Percentiles rank a stretch among this genome's conserved stretches.
phyloP scores from a whole-genome alignment of 1,140 invertebrate species.

The Lepidostoma basale region DNA sequence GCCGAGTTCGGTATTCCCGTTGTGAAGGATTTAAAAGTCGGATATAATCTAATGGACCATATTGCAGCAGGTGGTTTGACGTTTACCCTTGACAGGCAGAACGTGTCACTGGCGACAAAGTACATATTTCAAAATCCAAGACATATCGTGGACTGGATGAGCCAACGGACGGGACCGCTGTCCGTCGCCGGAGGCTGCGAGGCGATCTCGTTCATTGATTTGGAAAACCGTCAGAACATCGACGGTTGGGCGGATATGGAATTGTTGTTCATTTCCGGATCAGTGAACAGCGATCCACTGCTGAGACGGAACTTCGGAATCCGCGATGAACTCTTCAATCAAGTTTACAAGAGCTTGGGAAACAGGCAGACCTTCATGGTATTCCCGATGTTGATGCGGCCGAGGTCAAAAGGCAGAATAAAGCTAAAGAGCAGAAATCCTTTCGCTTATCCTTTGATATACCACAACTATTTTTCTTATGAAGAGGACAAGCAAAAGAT shows the following conservation, averaged over 20 bases:
- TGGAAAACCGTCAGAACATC: constrained; percentile 67
- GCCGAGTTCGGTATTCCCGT: constrained; percentile 65
- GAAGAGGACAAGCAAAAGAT: constrained; percentile 68
- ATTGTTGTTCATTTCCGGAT: constrained; percentile 67
- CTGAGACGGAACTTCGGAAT: constrained; percentile 65
- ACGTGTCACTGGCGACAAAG: constrained; percentile 45
- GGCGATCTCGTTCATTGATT: constrained; percentile 75
- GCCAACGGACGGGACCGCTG: constrained; percentile 63
- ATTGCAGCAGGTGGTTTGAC: constrained; percentile 72
- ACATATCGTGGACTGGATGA: constrained; percentile 59
- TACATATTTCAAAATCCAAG: not conserved
- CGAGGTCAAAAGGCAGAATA: constrained; percentile 76
- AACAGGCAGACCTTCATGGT: constrained; percentile 66
- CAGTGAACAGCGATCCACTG: constrained; percentile 61
- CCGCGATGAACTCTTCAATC: constrained; percentile 61
- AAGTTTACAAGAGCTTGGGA: constrained; percentile 60
- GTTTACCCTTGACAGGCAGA: constrained; percentile 66
- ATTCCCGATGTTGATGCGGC: constrained; percentile 73
- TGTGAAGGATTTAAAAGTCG: constrained; percentile 75
- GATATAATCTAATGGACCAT: constrained; percentile 81
- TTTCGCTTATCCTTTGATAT: constrained; percentile 76
- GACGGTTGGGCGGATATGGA: constrained; percentile 78
- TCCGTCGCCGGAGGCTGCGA: constrained; percentile 82
- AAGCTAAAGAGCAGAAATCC: constrained; percentile 73
- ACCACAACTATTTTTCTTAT: constrained; percentile 79